Evolutionary conservation across 1,140 invertebrate species (phyloP).

Genomic region (Heliconius nattereri): DNA sequence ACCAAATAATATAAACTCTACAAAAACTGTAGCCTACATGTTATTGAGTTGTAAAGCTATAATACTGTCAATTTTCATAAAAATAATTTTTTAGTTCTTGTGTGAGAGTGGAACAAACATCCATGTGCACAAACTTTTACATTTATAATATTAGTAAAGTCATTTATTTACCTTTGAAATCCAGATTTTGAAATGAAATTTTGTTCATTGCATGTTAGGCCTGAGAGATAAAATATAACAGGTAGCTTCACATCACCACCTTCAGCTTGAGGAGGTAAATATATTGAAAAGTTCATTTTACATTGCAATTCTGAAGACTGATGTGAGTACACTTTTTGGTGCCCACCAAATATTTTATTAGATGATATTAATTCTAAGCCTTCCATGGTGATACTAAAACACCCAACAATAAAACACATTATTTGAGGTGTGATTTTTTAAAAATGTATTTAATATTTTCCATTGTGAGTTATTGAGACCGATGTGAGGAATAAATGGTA

Average conservation of each 20-base stretch:
- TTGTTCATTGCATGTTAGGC: conserved; percentile 96
- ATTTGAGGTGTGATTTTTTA: too few species aligned
- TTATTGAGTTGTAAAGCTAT: too few species aligned
- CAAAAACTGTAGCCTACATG: too few species aligned
- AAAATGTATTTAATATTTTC: too few species aligned
- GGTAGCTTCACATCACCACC: conserved; percentile 85
- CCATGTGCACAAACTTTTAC: too few species aligned
- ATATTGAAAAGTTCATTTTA: conserved; percentile 96
- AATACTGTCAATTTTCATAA: too few species aligned
- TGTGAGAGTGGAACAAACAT: too few species aligned
- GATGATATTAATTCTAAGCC: conserved; percentile 84
- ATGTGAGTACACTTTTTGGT: conserved; percentile 93
- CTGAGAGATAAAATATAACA: conserved; percentile 96
- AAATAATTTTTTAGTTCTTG: too few species aligned
- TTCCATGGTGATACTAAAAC: conserved; percentile 58
- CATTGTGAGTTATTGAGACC: too few species aligned
- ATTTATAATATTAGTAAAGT: too few species aligned
- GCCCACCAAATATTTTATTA: conserved; percentile 90
- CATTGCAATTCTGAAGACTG: conserved; percentile 91
- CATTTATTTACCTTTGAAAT: conserved; percentile 86
- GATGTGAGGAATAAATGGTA: too few species aligned
- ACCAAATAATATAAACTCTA: too few species aligned
- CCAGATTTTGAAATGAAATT: conserved; percentile 98
- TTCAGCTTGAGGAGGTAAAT: conserved; percentile 90
- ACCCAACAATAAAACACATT: neutral